Conservation (phyloP, 2,113 vertebrate genomes). For the Gnathochromis pfefferi region DNA sequence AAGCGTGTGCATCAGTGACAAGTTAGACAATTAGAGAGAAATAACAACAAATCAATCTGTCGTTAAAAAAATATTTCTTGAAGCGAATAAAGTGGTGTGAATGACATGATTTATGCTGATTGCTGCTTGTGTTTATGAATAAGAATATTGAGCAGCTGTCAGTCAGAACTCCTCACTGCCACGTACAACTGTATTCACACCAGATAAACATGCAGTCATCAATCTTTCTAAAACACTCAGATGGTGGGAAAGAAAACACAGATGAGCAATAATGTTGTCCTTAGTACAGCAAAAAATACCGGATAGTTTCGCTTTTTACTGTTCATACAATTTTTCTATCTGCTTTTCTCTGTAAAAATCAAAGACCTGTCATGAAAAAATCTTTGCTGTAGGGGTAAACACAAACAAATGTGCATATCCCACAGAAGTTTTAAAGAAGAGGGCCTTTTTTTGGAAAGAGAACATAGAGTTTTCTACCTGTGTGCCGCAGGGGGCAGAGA, state of each 20-base stretch:
- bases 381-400: constrained; percentile 66
- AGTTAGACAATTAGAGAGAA: constrained; percentile 64
- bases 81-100: constrained; percentile 23
- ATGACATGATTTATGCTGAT: constrained; percentile 60
- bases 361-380: constrained; percentile 17
- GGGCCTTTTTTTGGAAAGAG: constrained; percentile 58
- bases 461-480: constrained; percentile 68
- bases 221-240: constrained; percentile 26
- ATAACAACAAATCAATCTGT: constrained; percentile 65
- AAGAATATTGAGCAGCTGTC: constrained; percentile 46
- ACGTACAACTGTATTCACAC: constrained; percentile 1
- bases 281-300: not conserved
- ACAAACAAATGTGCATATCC: constrained; percentile 70
- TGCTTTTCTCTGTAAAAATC: not conserved
- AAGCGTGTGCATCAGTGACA: constrained; percentile 55
- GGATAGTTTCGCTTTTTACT: not conserved
- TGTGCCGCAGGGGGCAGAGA: constrained; percentile 69
- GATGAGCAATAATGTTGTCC: not conserved
- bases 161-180: constrained; percentile 9
- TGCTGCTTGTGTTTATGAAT: constrained; percentile 61
- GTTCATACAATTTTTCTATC: not conserved
- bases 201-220: constrained; percentile 28
- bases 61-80: constrained; percentile 46
- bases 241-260: not conserved
- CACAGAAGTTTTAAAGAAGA: constrained; percentile 43